Evolutionary conservation across 1,140 invertebrate genomes (phyloP).

Genomic region (Drosophila aff.): DNA sequence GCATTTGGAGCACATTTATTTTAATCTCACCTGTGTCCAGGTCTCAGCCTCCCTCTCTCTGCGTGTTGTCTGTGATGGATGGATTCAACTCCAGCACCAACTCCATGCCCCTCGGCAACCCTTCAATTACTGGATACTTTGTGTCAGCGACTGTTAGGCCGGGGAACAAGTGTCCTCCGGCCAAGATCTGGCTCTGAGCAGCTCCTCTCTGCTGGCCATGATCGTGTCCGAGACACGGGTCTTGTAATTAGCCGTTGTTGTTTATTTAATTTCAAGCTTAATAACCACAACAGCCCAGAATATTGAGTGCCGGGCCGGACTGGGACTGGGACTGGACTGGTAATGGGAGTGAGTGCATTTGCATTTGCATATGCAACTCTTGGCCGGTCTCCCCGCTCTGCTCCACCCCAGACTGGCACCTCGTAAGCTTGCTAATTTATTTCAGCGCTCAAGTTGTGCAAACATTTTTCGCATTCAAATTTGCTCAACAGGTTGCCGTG

Average conservation of each 20-base stretch:
- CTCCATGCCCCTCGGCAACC: neutral
- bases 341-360: conserved; percentile 28
- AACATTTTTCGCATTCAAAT: conserved; percentile 61
- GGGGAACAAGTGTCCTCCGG: conserved; percentile 45
- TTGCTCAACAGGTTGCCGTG: conserved; percentile 52
- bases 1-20: conserved; percentile 83
- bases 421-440: conserved; percentile 58
- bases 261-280: conserved; percentile 70
- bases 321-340: neutral
- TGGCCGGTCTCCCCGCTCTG: conserved; percentile 4
- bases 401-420: conserved; percentile 6
- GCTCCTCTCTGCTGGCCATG: neutral
- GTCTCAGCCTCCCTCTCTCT: neutral
- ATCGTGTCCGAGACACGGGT: conserved; percentile 35
- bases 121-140: conserved; percentile 77
- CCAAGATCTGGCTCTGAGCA: conserved; percentile 1
- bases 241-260: conserved; percentile 71
- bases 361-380: conserved; percentile 33
- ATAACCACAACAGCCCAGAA: conserved; percentile 36
- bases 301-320: conserved; percentile 7
- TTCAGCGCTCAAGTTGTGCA: conserved; percentile 62
- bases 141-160: conserved; percentile 68
- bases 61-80: conserved; percentile 41
- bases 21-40: conserved; percentile 73
- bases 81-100: neutral